Base-by-base conservation (phyloP, 2,888 invertebrate genomes). In the Drosophila atripex region DNA sequence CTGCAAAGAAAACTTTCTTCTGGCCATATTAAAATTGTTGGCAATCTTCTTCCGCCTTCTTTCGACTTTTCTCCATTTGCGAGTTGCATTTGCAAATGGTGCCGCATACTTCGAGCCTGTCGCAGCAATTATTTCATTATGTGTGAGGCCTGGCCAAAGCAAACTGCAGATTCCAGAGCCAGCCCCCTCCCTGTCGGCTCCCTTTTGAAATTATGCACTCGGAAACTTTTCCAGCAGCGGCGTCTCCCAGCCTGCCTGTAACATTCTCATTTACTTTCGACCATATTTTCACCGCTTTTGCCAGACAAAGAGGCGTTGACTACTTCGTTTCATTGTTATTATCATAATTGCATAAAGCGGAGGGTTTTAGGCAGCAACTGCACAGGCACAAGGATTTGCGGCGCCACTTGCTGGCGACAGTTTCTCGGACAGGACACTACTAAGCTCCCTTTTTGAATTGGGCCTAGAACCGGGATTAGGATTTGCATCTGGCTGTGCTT, bases 271-370 rank as follows among this genome's bases (percentile, higher is more conserved):
- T 61, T 49, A 43, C 49, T 43, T 63, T 61, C 25, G 30, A 23
- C 30, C 28, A 39, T 58, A 39, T 18, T 45, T 35, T 28, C 35
- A 14, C 52, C 43, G 3, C 28, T 38, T 41, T 30, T 16, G 25
- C 16, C 28, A 57, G 60, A 60, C 60, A 54, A 53, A 70, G 60
- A 55, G 70, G 70, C 57, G 63, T 70, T 71, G 64, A 41, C 57
- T 45, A 65, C 60, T 49, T 16, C 39, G 39, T 54, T 64, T 77
- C 82, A 78, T 84, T 84, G 84, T 88, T 88, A 88, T 85, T 88
- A 85, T 80, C 86, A 88, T 85, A 85, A 85, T 85, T 85, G 88
- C 86, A 86, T 77, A 77, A 85, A 78, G 75, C 78, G 60, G 43
- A 35, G 12, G 9, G 30, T 18, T n/a, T 39, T 28, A 1, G 49